phyloP scores from a whole-genome alignment of 2,797 vertebrate species.

The Acrossocheilus fasciatus region DNA sequence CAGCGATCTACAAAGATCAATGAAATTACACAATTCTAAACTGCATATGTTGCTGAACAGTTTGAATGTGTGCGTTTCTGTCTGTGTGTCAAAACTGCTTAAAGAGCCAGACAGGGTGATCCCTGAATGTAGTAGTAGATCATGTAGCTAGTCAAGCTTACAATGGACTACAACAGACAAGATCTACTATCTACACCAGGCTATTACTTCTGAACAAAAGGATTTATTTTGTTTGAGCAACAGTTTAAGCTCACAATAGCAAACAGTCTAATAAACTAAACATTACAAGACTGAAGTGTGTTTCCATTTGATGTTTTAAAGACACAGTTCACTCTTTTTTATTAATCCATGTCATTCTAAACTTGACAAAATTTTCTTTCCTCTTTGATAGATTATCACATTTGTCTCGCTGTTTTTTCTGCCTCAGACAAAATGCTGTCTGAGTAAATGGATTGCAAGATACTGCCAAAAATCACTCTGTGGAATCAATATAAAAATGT shows the following conservation, averaged over 20 bases:
- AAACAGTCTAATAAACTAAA: background rate
- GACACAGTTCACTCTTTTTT: background rate
- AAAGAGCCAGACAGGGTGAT: background rate
- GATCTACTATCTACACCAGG: background rate
- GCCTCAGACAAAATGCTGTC: background rate
- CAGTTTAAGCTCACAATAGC: background rate
- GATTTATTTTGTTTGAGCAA: background rate
- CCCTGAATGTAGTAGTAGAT: background rate
- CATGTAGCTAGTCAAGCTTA: slow-evolving; percentile 7
- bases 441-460: background rate
- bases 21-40: slow-evolving; percentile 10
- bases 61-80: background rate
- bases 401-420: background rate
- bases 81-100: background rate
- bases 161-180: background rate
- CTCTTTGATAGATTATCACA: background rate
- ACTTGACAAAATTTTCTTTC: background rate
- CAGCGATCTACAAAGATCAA: background rate
- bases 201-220: background rate
- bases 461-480: background rate
- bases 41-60: background rate
- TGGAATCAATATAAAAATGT: background rate
- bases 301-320: background rate
- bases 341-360: background rate
- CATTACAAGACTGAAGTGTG: background rate